Percentiles rank a stretch among this genome's conserved stretches.
Conservation (phyloP, 2,888 invertebrate genomes). For the Callimorpha dominula region DNA sequence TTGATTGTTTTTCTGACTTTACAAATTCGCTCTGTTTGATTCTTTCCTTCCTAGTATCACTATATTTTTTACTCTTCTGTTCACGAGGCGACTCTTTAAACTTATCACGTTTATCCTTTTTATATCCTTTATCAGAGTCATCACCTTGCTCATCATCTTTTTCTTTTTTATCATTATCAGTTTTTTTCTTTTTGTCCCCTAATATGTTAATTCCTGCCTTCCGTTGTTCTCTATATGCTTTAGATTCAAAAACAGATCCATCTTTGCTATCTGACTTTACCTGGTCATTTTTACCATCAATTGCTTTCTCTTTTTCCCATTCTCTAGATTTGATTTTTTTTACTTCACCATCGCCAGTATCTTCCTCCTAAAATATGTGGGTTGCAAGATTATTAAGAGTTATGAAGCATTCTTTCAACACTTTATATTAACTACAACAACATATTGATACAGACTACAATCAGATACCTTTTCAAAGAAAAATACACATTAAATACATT, state of each 20-base stretch:
- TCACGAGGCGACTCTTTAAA: constrained; percentile 80
- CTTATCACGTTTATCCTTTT: constrained; percentile 78
- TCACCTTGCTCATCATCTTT: constrained; percentile 77
- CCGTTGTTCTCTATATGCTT: constrained; percentile 77
- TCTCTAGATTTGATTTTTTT: constrained; percentile 83
- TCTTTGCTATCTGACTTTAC: constrained; percentile 68
- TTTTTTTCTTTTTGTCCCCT: constrained; percentile 81
- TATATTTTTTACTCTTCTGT: constrained; percentile 82
- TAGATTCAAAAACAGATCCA: constrained; percentile 76
- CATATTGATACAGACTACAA: constrained; percentile 2
- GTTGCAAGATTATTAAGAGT: background rate
- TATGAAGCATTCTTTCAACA: background rate
- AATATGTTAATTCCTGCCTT: constrained; percentile 68
- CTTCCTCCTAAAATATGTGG: constrained; percentile 74
- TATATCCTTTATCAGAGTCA: constrained; percentile 71
- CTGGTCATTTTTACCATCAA: constrained; percentile 72
- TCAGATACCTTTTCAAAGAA: constrained; percentile 1
- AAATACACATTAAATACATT: constrained; percentile 8
- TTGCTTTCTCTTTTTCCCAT: constrained; percentile 77
- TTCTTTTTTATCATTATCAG: constrained; percentile 79
- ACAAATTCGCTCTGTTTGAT: constrained; percentile 69
- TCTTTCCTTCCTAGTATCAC: constrained; percentile 82
- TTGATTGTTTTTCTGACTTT: constrained; percentile 77
- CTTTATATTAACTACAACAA: constrained; percentile 5
- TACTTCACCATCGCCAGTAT: constrained; percentile 75